Base-by-base conservation (phyloP, 2,797 vertebrate genomes). In the Siniperca obscura region DNA sequence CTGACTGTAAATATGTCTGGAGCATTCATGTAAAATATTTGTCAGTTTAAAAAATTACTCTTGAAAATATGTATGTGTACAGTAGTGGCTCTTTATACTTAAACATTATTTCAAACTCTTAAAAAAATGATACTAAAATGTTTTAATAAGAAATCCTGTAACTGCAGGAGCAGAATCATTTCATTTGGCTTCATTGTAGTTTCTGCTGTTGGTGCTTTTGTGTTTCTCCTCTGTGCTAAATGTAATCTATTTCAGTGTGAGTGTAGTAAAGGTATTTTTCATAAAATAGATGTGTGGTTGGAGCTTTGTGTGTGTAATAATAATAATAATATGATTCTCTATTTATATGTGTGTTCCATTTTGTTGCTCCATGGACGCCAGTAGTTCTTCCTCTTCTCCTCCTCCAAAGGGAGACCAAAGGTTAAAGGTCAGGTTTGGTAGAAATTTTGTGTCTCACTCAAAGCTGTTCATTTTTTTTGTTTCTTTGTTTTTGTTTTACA, bases 241-340 rank as follows among this genome's bases (percentile, higher is more conserved):
- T 88, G 82, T 89, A 14, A 67, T 48, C 30, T 67, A 21, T 80
- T 77, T 64, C 40, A 67, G 34, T 86, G 84, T 89, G 74, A 46
- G 64, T 76, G 79, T 73, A 91, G 73, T 87, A 91, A 91, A 92
- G 14, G 44, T 87, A 64, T 89, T 91, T 88, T 91, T 87, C 59
- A 81, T 42, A 68, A 82, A 80, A 50, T 7, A 38, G 0, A 65
- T 1, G 34, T 65, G 59, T 82, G 50, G 21, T 52, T 70, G 9
- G 30, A 62, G 22, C 22, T 76, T 75, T 81, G 9, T 68, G 7
- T 74, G 52, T 70, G n/a, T 62, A 1, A 36, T 36, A 8, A n/a
- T 70, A 5, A 38, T 36, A 8, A 19, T 71, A 3, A 48, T 13
- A 30, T 13, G 19, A 48, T 40, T 68, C 11, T 27, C 17, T 5